Evolutionary conservation across 2,888 invertebrate genomes (phyloP).

Genomic region (Tribolium freemani): DNA sequence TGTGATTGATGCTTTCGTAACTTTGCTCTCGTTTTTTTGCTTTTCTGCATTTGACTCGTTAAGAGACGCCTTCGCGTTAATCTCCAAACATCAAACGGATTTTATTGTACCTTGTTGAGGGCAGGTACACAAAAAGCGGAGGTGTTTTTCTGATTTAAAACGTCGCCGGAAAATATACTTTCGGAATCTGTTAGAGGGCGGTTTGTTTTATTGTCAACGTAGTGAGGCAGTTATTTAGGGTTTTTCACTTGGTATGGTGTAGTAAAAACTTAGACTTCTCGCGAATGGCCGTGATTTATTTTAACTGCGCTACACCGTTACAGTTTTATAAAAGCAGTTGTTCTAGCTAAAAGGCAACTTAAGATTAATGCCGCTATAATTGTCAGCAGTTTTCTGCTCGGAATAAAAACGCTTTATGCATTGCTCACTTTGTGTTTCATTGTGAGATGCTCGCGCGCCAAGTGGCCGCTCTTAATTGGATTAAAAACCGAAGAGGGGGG

Average conservation of each 20-base stretch:
- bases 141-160: slow-evolving; percentile 50
- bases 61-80: slow-evolving; percentile 32
- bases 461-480: background rate
- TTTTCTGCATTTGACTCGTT: slow-evolving; percentile 35
- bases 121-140: slow-evolving; percentile 38
- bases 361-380: slow-evolving; percentile 49
- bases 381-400: slow-evolving; percentile 44
- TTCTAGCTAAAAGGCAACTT: slow-evolving; percentile 45
- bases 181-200: slow-evolving; percentile 47
- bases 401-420: slow-evolving; percentile 39
- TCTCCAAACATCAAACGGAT: slow-evolving; percentile 39
- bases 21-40: slow-evolving; percentile 7
- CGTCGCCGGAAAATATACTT: slow-evolving; percentile 50
- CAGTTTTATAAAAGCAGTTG: slow-evolving; percentile 46
- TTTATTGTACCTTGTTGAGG: slow-evolving; percentile 22
- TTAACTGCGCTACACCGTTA: slow-evolving; percentile 24
- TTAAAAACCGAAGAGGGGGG: background rate
- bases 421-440: slow-evolving; percentile 31
- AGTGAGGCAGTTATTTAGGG: slow-evolving; percentile 52
- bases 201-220: slow-evolving; percentile 46
- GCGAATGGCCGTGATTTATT: slow-evolving; percentile 46
- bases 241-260: slow-evolving; percentile 44
- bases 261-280: slow-evolving; percentile 43
- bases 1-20: slow-evolving; percentile 4
- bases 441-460: background rate